These are phyloP conservation scores for Poeciliopsis paucimaculata DNA, from an alignment of 2,797 vertebrate species.

Conservation along the genomic window DNA sequence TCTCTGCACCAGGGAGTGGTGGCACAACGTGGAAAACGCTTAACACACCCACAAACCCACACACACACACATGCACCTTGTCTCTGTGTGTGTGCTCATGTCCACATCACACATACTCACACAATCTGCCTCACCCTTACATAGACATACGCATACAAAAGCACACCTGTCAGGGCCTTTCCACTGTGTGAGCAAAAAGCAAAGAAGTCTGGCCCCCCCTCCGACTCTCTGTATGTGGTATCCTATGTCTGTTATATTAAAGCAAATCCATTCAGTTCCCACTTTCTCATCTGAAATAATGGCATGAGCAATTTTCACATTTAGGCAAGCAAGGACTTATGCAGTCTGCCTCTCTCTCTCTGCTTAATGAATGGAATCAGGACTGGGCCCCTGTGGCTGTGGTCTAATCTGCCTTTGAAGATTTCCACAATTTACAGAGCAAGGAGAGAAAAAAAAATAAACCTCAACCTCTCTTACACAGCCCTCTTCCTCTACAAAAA, in stretches of 20 bases:
- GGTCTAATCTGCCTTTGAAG: slow-evolving; percentile 75
- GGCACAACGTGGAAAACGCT: slow-evolving; percentile 55
- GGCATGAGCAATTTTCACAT: slow-evolving; percentile 81
- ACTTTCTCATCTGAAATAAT: slow-evolving; percentile 85
- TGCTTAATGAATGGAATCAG: slow-evolving; percentile 74
- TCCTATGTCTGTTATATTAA: slow-evolving; percentile 82
- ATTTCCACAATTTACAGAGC: slow-evolving; percentile 60
- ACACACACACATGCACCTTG: slow-evolving; percentile 34
- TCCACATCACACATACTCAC: slow-evolving; percentile 45
- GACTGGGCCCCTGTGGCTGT: slow-evolving; percentile 68
- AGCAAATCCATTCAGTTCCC: slow-evolving; percentile 81
- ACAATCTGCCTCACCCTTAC: slow-evolving; percentile 75
- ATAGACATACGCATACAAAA: slow-evolving; percentile 80
- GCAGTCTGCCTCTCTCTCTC: slow-evolving; percentile 61
- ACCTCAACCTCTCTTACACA: slow-evolving; percentile 17
- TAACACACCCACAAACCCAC: slow-evolving; percentile 56
- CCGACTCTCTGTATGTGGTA: slow-evolving; percentile 80
- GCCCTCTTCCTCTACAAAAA: slow-evolving; percentile 36
- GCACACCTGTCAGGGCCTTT: slow-evolving; percentile 86
- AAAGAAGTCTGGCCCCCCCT: slow-evolving; percentile 79
- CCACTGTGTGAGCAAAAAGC: slow-evolving; percentile 84
- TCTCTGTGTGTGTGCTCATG: slow-evolving; percentile 40
- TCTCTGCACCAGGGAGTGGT: slow-evolving; percentile 72
- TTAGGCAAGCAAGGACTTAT: slow-evolving; percentile 76
- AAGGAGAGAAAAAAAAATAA: slow-evolving; percentile 37